These are phyloP conservation scores for Zosterops japonicus DNA, from an alignment of 2,113 vertebrate genomes.

Conservation along the genomic window DNA sequence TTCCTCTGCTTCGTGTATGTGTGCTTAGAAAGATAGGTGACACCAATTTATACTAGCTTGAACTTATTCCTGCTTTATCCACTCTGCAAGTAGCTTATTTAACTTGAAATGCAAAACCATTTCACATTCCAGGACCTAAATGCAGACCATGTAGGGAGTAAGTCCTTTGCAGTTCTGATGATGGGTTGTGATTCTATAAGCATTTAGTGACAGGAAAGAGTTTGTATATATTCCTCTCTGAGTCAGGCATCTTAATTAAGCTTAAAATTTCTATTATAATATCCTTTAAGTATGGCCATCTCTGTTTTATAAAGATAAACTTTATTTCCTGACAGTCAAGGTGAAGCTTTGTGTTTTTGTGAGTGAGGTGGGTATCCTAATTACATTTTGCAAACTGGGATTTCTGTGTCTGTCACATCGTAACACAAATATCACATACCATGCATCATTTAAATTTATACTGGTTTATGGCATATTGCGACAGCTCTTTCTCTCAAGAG, in stretches of 20 bases:
- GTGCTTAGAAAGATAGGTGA: background rate
- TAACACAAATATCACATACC: background rate
- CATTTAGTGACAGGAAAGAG: background rate
- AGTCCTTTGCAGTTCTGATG: background rate
- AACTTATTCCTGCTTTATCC: background rate
- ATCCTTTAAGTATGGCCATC: background rate
- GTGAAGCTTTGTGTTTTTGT: background rate
- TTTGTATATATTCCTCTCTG: background rate
- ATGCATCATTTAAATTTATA: background rate
- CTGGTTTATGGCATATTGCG: background rate
- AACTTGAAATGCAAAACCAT: slow-evolving; percentile 14
- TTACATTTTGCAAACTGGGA: background rate
- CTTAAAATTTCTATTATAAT: background rate
- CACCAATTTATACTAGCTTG: background rate
- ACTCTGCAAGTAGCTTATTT: background rate
- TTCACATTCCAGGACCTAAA: background rate
- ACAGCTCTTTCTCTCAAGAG: background rate
- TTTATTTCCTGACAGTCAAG: background rate
- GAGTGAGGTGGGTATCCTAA: background rate
- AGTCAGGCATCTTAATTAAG: background rate
- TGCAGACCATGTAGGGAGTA: background rate
- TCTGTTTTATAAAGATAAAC: background rate
- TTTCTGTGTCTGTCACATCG: background rate
- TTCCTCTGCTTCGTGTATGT: background rate
- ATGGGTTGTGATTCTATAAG: background rate